Base-by-base conservation (phyloP, 2,888 invertebrate genomes). In the Agrotis segetum region DNA sequence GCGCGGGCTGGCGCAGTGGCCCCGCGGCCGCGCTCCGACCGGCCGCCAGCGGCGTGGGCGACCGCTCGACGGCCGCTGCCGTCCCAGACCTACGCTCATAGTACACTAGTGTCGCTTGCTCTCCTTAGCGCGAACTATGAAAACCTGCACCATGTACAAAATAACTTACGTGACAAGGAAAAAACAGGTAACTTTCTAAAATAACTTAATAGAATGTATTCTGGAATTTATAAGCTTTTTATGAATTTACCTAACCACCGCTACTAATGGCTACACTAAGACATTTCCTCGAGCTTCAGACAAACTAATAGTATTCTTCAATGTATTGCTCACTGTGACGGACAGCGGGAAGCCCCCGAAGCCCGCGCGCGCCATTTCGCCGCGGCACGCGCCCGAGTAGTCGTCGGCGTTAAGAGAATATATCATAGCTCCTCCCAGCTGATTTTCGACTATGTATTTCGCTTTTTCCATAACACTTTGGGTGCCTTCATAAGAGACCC, bases 351-450 rank as follows among this genome's bases (percentile, higher is more conserved):
- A 91, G 44, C 69, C 75, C 5, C 63, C 70, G 40, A 68, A 58
- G 13, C 4, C 13, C 16, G 21, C 79, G 34, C 84, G 7, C 17
- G 40, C 77, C 72, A 11, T 66, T 24, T 87, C 82, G 40, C 81
- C 79, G 60, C 81, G 81, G 88, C 98, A 98, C 21, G 91, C 89
- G 6, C 97, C 97, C 66, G 93, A 95, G 89, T 97, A 97, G 91
- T 99, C 99, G 90, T 99, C 99, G 2, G 97, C 96, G 88, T 98
- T 98, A 34, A 99, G 94, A 14, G 98, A 97, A 92, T 97, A 98
- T 72, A 98, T 95, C 98, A 99, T 99, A 7, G 97, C 98, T 47
- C 99, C 99, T 61, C 97, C 97, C 83, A 98, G 97, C 49, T 96
- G 95, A 62, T 97, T 95, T 11, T 96, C 93, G 86, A 96, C 96